Evolutionary conservation across 2,113 vertebrate species (phyloP).

Genomic region (Myotis brandtii): DNA sequence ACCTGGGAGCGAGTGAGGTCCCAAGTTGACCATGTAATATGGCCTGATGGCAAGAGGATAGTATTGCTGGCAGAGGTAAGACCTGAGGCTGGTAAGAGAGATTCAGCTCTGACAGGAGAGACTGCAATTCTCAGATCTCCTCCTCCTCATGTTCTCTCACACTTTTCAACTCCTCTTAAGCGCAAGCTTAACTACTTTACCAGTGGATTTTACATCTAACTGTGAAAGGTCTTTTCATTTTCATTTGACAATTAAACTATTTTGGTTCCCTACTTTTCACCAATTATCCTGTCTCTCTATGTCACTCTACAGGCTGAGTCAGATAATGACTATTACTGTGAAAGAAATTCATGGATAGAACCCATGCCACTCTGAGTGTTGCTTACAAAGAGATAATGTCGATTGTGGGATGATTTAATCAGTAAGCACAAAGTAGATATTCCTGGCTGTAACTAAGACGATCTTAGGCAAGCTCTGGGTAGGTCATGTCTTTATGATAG

Average conservation of each 20-base stretch:
- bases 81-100: not conserved
- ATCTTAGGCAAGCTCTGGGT: conserved; percentile 8
- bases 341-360: conserved; percentile 71
- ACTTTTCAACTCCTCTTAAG: conserved; percentile 11
- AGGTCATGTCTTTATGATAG: not conserved
- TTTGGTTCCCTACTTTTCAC: conserved; percentile 74
- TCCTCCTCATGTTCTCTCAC: not conserved
- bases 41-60: conserved; percentile 98
- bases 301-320: conserved; percentile 77
- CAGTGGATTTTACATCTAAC: conserved; percentile 55
- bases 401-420: conserved; percentile 63
- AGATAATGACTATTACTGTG: conserved; percentile 73
- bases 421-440: conserved; percentile 42
- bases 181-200: conserved; percentile 57
- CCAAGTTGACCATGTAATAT: conserved; percentile 99
- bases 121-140: not conserved
- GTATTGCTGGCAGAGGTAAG: conserved; percentile 97
- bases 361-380: conserved; percentile 57
- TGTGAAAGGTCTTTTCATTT: conserved; percentile 70
- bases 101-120: not conserved
- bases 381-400: conserved; percentile 59
- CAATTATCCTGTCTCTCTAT: conserved; percentile 78
- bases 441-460: conserved; percentile 34
- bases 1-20: conserved; percentile 99
- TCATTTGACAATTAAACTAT: conserved; percentile 79